Conservation (phyloP, 2,797 vertebrate species). For the Argyrosomus regius region DNA sequence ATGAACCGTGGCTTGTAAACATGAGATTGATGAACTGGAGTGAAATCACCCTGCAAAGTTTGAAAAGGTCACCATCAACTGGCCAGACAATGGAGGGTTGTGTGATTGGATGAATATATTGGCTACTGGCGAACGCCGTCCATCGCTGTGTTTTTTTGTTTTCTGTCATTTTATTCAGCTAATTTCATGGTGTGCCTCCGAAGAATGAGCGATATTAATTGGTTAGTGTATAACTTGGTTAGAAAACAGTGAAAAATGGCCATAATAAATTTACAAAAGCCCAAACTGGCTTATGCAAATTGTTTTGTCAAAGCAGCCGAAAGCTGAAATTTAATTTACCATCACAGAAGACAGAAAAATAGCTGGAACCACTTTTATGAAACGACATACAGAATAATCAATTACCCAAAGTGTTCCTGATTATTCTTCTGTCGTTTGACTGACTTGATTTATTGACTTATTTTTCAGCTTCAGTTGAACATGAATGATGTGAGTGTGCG, state of each 20-base stretch:
- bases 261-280: background rate
- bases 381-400: background rate
- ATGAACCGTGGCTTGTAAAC: conserved; percentile 21
- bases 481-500: background rate
- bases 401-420: background rate
- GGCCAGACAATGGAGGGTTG: too few species aligned
- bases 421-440: background rate
- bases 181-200: too few species aligned
- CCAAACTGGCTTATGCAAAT: background rate
- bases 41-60: background rate
- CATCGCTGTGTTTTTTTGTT: too few species aligned
- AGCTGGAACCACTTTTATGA: background rate
- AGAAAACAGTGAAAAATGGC: background rate
- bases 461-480: too few species aligned
- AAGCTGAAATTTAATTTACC: background rate
- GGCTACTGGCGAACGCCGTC: too few species aligned
- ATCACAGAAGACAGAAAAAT: background rate
- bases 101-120: too few species aligned
- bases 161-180: too few species aligned
- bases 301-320: background rate
- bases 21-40: background rate
- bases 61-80: background rate
- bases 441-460: background rate
- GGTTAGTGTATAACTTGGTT: background rate
- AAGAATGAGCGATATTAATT: too few species aligned